These are phyloP conservation scores for Pseudolaguvia tuberculata DNA, from an alignment of 2,113 vertebrate genomes.

Conservation along the genomic window DNA sequence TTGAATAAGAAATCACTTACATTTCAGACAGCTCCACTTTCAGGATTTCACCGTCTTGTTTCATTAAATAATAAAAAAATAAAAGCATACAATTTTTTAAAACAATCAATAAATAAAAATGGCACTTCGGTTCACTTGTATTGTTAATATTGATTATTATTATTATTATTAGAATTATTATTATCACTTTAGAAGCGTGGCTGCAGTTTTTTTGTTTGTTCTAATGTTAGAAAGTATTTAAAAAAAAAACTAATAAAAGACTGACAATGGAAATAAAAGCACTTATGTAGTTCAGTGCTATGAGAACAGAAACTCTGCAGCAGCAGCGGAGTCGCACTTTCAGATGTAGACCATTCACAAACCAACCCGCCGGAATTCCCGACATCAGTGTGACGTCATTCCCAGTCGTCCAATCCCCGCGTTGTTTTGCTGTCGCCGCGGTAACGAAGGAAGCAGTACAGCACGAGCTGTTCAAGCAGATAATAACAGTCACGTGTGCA, in stretches of 20 bases:
- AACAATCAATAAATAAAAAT: too few relatives aligned
- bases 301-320: neutral
- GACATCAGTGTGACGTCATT: constrained; percentile 51
- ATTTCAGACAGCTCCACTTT: constrained; percentile 16
- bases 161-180: too few relatives aligned
- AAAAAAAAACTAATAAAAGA: neutral
- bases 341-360: neutral
- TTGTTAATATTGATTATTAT: too few relatives aligned
- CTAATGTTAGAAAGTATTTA: neutral
- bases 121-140: too few relatives aligned
- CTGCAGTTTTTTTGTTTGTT: too few relatives aligned
- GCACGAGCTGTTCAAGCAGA: neutral
- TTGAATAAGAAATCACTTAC: constrained; percentile 40
- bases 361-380: constrained; percentile 60
- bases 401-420: constrained; percentile 34
- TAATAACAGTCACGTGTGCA: neutral
- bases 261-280: too few relatives aligned
- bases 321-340: neutral
- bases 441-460: neutral
- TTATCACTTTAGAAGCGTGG: too few relatives aligned
- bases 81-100: neutral
- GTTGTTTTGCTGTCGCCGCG: constrained; percentile 18
- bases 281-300: neutral
- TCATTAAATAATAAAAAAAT: neutral
- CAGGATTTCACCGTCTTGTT: constrained; percentile 27